Evolutionary conservation across 2,113 vertebrate genomes (phyloP).

Genomic region (Setophaga coronata): DNA sequence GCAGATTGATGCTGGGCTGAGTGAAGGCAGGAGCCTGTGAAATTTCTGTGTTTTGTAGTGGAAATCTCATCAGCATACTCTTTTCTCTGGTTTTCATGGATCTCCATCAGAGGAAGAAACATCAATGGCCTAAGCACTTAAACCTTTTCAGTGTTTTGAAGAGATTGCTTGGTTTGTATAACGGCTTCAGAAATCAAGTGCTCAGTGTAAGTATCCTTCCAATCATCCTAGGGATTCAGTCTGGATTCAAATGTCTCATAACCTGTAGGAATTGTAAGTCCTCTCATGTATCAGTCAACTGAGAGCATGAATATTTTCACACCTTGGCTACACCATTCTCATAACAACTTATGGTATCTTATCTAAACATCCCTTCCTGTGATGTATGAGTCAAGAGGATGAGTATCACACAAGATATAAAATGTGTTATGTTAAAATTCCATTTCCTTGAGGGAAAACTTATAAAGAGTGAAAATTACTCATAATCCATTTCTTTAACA

Average conservation of each 20-base stretch:
- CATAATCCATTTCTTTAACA: background rate
- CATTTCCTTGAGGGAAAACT: background rate
- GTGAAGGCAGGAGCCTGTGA: background rate
- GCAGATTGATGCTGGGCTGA: background rate
- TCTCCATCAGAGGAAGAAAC: conserved; percentile 23
- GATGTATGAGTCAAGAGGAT: background rate
- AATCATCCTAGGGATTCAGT: conserved; percentile 12
- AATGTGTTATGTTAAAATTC: background rate
- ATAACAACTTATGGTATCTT: background rate
- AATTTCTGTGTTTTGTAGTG: background rate
- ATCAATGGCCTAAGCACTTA: background rate
- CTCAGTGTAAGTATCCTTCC: background rate
- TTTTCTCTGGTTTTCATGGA: conserved; percentile 5
- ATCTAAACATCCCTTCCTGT: background rate
- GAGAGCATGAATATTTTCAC: background rate
- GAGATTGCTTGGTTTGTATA: background rate
- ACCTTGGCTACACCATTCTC: background rate
- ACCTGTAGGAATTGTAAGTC: background rate
- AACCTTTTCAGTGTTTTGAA: conserved; percentile 27
- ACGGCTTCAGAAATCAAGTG: background rate
- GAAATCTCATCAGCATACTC: background rate
- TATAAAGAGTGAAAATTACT: background rate
- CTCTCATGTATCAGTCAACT: background rate
- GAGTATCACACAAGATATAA: background rate
- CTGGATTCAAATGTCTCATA: background rate